Conservation (phyloP, 2,113 vertebrate species). For the Dasyurus viverrinus region DNA sequence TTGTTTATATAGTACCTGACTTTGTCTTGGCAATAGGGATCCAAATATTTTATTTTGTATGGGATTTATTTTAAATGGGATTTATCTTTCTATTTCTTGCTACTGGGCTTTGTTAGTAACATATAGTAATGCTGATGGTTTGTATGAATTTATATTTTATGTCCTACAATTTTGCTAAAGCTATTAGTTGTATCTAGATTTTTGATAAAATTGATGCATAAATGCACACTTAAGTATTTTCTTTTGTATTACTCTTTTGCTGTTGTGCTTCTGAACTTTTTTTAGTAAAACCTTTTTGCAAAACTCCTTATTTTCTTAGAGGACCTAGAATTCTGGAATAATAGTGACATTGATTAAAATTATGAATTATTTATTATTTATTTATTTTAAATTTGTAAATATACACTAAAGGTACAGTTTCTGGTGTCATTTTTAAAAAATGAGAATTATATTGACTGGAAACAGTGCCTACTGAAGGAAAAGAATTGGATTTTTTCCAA, state of each 20-base stretch:
- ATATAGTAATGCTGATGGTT: too few relatives aligned
- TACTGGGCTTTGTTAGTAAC: too few relatives aligned
- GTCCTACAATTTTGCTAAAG: too few relatives aligned
- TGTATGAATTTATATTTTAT: too few relatives aligned
- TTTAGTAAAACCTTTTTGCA: too few relatives aligned
- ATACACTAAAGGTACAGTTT: neutral
- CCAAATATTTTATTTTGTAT: too few relatives aligned
- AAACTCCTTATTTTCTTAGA: neutral
- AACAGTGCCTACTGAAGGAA: neutral
- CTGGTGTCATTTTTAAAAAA: conserved; percentile 34
- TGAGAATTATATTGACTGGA: neutral
- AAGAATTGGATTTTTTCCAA: conserved; percentile 19
- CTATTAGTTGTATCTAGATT: too few relatives aligned
- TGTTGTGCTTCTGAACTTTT: neutral
- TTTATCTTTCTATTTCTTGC: too few relatives aligned
- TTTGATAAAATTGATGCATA: neutral
- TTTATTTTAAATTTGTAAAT: conserved; percentile 38
- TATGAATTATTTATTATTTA: conserved; percentile 38
- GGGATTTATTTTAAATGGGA: too few relatives aligned
- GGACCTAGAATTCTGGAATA: neutral
- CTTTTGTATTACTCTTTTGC: neutral
- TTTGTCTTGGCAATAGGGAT: too few relatives aligned
- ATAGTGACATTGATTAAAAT: neutral
- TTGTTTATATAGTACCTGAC: too few relatives aligned
- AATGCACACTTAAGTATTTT: conserved; percentile 7